These are phyloP conservation scores for Dascillus cervinus DNA, from an alignment of 2,888 invertebrate species.

Conservation along the genomic window DNA sequence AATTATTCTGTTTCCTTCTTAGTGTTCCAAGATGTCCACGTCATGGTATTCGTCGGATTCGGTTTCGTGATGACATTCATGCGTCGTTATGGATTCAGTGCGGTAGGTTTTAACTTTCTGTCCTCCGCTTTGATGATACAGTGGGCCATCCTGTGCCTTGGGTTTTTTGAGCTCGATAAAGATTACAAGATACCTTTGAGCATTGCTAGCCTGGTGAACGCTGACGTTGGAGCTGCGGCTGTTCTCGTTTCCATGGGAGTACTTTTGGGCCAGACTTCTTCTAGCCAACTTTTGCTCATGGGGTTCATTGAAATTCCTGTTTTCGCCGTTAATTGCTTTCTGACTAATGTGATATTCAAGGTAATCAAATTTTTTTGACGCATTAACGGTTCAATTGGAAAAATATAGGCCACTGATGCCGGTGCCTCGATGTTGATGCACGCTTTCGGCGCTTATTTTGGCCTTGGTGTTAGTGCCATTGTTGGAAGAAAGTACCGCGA, in stretches of 20 bases:
- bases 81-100: constrained; percentile 82
- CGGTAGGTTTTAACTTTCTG: constrained; percentile 81
- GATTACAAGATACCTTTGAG: constrained; percentile 39
- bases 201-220: constrained; percentile 59
- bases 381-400: too few species aligned
- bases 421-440: constrained; percentile 95
- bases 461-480: constrained; percentile 75
- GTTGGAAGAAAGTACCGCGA: constrained; percentile 45
- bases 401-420: constrained; percentile 72
- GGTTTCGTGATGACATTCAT: constrained; percentile 95
- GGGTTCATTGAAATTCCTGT: constrained; percentile 68
- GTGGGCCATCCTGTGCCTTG: constrained; percentile 76
- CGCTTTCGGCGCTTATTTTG: constrained; percentile 96
- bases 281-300: constrained; percentile 72
- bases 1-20: constrained; percentile 20
- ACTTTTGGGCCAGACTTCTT: constrained; percentile 71
- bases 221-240: constrained; percentile 80
- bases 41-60: constrained; percentile 95
- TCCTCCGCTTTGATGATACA: constrained; percentile 78
- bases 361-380: too few species aligned
- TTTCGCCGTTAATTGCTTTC: constrained; percentile 64
- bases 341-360: constrained; percentile 59
- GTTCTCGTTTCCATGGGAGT: constrained; percentile 88
- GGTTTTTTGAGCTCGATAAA: constrained; percentile 58
- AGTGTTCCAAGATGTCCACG: constrained; percentile 90